Evolutionary conservation across 1,140 invertebrate genomes (phyloP).

Genomic region (Solenopsis fugax): DNA sequence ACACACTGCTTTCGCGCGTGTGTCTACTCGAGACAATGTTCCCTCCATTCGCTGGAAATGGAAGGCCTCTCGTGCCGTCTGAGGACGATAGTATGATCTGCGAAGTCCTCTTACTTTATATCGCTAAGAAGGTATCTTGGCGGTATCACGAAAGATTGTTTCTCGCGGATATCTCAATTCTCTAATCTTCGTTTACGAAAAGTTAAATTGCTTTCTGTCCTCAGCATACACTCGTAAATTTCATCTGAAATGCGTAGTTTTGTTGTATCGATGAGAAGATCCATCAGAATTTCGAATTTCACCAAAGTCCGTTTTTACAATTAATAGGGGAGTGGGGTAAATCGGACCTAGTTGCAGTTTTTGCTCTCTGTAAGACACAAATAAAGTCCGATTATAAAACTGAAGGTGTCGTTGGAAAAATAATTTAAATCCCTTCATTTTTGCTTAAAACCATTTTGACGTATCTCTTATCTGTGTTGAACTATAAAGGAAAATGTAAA

Average conservation of each 20-base stretch:
- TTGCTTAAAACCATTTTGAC: no score
- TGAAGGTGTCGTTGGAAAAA: no score
- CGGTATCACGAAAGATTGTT: not conserved
- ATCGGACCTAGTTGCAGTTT: no score
- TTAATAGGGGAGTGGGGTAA: no score
- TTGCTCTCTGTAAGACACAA: no score
- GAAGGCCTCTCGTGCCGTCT: slow-evolving; percentile 52
- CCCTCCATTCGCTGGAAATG: slow-evolving; percentile 43
- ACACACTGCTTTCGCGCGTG: slow-evolving; percentile 56
- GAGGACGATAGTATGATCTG: slow-evolving; percentile 43
- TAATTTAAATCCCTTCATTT: no score
- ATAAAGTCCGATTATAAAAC: no score
- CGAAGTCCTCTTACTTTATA: slow-evolving; percentile 6
- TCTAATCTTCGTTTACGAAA: slow-evolving; percentile 23
- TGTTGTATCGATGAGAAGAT: not conserved
- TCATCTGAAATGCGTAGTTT: not conserved
- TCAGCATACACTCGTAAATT: not conserved
- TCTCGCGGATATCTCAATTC: slow-evolving; percentile 12
- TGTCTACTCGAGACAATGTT: slow-evolving; percentile 65
- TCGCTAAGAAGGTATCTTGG: not conserved
- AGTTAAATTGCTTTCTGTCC: slow-evolving; percentile 16
- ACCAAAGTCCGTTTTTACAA: not conserved
- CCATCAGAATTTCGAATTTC: not conserved
- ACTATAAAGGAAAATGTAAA: no score
- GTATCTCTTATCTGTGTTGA: no score